Evolutionary conservation across 2,113 vertebrate genomes (phyloP).

Genomic region (Eolophus roseicapilla): DNA sequence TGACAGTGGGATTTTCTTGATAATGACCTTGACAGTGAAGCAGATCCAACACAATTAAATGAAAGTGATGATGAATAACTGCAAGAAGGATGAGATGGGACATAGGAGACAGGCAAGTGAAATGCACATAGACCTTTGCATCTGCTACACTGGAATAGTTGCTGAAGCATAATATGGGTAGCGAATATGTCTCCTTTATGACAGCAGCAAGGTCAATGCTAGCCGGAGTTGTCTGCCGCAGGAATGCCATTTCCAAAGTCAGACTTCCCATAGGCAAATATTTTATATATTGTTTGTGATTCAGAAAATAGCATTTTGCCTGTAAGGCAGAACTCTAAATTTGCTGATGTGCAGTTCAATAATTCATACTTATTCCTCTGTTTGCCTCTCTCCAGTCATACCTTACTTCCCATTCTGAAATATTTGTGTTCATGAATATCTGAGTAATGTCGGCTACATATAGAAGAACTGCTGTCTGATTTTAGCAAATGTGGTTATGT

Average conservation of each 20-base stretch:
- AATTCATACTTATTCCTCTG: background rate
- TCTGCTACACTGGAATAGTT: background rate
- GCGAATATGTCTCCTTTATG: background rate
- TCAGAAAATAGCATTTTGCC: background rate
- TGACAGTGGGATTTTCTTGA: background rate
- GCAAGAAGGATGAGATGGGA: slow-evolving; percentile 15
- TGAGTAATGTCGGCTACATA: background rate
- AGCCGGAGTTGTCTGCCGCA: background rate
- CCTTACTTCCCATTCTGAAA: background rate
- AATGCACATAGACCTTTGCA: background rate
- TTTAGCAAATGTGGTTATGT: background rate
- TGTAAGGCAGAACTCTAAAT: background rate
- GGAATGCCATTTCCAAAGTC: background rate
- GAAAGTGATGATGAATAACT: slow-evolving; percentile 25
- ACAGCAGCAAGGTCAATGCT: slow-evolving; percentile 39
- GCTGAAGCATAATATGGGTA: slow-evolving; percentile 8
- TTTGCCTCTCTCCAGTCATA: background rate
- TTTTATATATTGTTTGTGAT: background rate
- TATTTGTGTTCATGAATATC: background rate
- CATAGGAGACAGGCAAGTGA: slow-evolving; percentile 20
- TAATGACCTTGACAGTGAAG: slow-evolving; percentile 30
- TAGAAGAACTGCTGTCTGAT: background rate
- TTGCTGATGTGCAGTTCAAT: background rate
- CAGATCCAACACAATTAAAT: slow-evolving; percentile 30
- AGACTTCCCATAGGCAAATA: background rate